phyloP scores from a whole-genome alignment of 2,113 vertebrate species.

The Tautogolabrus adspersus region DNA sequence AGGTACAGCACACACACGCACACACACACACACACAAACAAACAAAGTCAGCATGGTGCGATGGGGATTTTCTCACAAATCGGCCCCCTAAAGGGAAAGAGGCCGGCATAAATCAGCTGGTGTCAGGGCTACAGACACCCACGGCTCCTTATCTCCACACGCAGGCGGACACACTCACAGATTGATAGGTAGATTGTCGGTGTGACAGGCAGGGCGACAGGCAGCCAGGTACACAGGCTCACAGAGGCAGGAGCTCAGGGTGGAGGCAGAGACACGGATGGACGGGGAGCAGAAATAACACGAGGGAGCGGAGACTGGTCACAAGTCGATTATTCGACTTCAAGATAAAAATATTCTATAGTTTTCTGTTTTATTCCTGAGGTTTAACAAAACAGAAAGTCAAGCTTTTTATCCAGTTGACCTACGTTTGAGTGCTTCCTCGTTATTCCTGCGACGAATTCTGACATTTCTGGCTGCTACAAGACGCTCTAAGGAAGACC shows the following conservation, averaged over 20 bases:
- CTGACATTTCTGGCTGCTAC: too few relatives aligned
- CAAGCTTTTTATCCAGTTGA: too few relatives aligned
- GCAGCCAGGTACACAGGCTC: constrained; percentile 73
- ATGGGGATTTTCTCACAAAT: constrained; percentile 75
- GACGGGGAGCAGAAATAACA: constrained; percentile 12
- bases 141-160: constrained; percentile 76
- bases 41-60: constrained; percentile 70
- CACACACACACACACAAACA: constrained; percentile 31
- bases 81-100: constrained; percentile 72
- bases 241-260: constrained; percentile 67
- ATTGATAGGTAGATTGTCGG: constrained; percentile 76
- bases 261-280: constrained; percentile 22
- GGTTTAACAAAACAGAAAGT: background rate
- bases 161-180: constrained; percentile 77
- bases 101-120: constrained; percentile 77
- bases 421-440: background rate
- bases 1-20: constrained; percentile 31
- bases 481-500: too few relatives aligned
- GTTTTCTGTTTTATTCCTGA: background rate
- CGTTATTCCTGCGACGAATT: background rate
- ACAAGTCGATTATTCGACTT: constrained; percentile 1
- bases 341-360: background rate
- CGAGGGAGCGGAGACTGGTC: constrained; percentile 17
- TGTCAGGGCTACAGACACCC: constrained; percentile 80
- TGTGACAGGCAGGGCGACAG: constrained; percentile 76